Conservation (phyloP, 64 coral and sea anemone species). For the Actinia tenebrosa region DNA sequence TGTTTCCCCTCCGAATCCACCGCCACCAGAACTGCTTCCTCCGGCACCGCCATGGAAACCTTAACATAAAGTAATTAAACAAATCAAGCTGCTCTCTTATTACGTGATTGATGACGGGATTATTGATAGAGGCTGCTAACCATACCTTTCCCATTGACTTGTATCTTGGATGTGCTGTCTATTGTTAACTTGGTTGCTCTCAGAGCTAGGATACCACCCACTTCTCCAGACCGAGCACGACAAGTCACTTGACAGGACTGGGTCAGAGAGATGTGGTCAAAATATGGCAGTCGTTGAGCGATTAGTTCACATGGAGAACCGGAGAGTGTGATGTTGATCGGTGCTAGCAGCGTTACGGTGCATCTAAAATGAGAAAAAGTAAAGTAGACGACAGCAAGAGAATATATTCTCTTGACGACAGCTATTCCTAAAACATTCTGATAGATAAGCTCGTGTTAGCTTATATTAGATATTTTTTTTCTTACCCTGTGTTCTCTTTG, state of each 20-base stretch:
- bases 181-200: slow-evolving; percentile 32
- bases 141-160: slow-evolving; percentile 42
- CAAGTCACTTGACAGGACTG: too few species aligned
- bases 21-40: slow-evolving; percentile 34
- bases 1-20: slow-evolving; percentile 44
- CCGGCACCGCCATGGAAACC: slow-evolving; percentile 39
- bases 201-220: slow-evolving; percentile 51
- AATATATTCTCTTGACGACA: neutral
- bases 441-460: too few species aligned
- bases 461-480: neutral
- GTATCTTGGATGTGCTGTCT: slow-evolving; percentile 57
- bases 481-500: slow-evolving; percentile 10
- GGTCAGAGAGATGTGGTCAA: slow-evolving; percentile 29
- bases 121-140: neutral
- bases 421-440: too few species aligned
- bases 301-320: slow-evolving; percentile 10
- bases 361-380: neutral
- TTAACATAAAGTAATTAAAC: neutral
- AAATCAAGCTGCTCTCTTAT: neutral
- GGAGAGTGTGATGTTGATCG: neutral
- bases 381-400: neutral
- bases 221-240: neutral
- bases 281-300: slow-evolving; percentile 42
- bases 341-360: neutral
- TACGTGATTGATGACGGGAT: neutral